A percentile compares a stretch with the other conserved stretches of the same genome.
Conservation (phyloP, 2,797 vertebrate species). For the Accipiter superciliosus region DNA sequence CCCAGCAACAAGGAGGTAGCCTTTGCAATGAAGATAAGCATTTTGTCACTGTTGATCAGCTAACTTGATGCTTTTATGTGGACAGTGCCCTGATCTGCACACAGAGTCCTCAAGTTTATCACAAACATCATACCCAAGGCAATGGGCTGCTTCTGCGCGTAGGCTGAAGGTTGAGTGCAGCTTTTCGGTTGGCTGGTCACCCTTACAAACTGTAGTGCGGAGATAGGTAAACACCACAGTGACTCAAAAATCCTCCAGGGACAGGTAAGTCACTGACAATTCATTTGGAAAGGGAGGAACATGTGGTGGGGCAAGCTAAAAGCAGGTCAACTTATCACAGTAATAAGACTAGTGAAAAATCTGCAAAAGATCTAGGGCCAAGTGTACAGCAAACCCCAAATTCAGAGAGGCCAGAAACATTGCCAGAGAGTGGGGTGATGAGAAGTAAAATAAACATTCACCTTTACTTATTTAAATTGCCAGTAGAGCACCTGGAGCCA, state of each 20-base stretch:
- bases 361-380: not conserved
- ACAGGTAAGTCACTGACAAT: not conserved
- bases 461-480: not conserved
- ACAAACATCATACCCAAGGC: fast-evolving
- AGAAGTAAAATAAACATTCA: not conserved
- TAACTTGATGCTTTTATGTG: not conserved
- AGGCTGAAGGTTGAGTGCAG: not conserved
- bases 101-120: not conserved
- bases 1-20: not conserved
- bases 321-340: not conserved
- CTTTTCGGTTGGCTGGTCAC: not conserved
- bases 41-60: not conserved
- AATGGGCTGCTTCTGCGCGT: not conserved
- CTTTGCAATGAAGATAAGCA: not conserved
- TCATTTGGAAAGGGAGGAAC: not conserved
- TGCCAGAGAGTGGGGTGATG: not conserved
- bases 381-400: not conserved
- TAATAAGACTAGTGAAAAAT: not conserved
- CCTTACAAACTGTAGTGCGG: not conserved
- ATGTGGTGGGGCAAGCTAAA: not conserved
- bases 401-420: not conserved
- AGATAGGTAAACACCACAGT: not conserved
- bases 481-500: not conserved
- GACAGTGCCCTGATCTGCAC: not conserved
- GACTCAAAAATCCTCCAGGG: not conserved